A percentile compares a stretch with the other conserved stretches of the same genome.
Evolutionary conservation across 1,140 invertebrate species (phyloP).

Genomic region (Orius insidiosus): DNA sequence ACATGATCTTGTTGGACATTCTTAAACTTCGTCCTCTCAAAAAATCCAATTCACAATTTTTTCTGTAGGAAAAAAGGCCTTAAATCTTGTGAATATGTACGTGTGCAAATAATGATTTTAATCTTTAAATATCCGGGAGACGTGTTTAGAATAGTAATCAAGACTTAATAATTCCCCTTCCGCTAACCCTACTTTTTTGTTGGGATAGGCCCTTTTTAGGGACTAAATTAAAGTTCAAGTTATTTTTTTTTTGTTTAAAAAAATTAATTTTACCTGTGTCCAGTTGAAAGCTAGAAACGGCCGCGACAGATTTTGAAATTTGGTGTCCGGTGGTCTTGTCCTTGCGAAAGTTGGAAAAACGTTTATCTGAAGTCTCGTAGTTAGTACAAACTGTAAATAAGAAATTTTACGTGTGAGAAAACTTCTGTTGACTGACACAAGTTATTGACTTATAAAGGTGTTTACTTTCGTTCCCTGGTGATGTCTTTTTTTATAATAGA

Average conservation of each 20-base stretch:
- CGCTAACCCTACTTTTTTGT: slow-evolving; percentile 3
- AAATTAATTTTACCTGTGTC: slow-evolving; percentile 66
- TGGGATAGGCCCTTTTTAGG: background rate
- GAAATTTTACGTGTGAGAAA: too few species aligned
- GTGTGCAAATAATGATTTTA: background rate
- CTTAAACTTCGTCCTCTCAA: too few species aligned
- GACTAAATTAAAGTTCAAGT: background rate
- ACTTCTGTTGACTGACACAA: background rate
- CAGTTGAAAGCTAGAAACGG: slow-evolving; percentile 59
- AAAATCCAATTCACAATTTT: too few species aligned
- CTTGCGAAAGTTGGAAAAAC: slow-evolving; percentile 83
- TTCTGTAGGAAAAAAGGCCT: too few species aligned
- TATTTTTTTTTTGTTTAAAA: background rate
- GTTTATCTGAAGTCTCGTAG: slow-evolving; percentile 70
- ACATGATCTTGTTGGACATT: too few species aligned
- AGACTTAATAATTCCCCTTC: background rate
- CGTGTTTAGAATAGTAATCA: background rate
- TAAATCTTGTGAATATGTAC: too few species aligned
- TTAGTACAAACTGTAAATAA: slow-evolving; percentile 61
- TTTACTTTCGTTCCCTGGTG: background rate
- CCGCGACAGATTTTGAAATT: slow-evolving; percentile 74
- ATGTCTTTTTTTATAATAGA: too few species aligned
- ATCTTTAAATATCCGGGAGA: background rate
- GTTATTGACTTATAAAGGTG: background rate
- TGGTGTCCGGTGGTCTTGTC: slow-evolving; percentile 84